Evolutionary conservation across 2,797 vertebrate genomes (phyloP).

Genomic region (Micromesistius poutassou): DNA sequence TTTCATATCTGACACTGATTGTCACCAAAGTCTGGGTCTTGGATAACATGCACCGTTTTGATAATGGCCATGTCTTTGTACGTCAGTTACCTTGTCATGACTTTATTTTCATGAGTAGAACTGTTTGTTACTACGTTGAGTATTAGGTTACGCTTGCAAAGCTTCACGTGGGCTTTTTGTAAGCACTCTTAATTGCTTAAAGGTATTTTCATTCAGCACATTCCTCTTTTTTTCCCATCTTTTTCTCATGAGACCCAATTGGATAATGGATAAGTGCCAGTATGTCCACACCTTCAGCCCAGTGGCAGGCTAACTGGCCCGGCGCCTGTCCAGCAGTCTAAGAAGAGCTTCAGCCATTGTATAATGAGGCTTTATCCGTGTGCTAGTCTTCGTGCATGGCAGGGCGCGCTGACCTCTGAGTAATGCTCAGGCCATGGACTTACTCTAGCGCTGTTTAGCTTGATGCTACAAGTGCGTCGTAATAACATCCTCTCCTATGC

Average conservation of each 20-base stretch:
- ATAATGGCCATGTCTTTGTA: not conserved
- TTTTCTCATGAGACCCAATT: not conserved
- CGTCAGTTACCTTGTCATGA: not conserved
- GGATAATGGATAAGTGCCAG: not conserved
- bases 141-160: not conserved
- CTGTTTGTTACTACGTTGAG: not conserved
- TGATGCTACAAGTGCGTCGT: not conserved
- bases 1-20: not conserved
- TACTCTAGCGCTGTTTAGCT: not conserved
- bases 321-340: conserved; percentile 40
- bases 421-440: conserved; percentile 17
- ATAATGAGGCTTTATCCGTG: conserved; percentile 47
- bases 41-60: not conserved
- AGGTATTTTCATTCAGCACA: conserved; percentile 19
- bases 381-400: conserved; percentile 16
- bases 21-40: not conserved
- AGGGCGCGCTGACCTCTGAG: conserved; percentile 7
- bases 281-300: conserved; percentile 21
- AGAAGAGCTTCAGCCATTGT: conserved; percentile 29
- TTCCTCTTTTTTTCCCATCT: conserved; percentile 16
- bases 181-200: not conserved
- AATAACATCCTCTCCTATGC: not conserved
- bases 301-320: conserved; percentile 27
- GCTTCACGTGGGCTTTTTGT: not conserved
- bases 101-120: not conserved